phyloP scores from a whole-genome alignment of 2,888 invertebrate genomes.

The Ichneumoninae sp. region DNA sequence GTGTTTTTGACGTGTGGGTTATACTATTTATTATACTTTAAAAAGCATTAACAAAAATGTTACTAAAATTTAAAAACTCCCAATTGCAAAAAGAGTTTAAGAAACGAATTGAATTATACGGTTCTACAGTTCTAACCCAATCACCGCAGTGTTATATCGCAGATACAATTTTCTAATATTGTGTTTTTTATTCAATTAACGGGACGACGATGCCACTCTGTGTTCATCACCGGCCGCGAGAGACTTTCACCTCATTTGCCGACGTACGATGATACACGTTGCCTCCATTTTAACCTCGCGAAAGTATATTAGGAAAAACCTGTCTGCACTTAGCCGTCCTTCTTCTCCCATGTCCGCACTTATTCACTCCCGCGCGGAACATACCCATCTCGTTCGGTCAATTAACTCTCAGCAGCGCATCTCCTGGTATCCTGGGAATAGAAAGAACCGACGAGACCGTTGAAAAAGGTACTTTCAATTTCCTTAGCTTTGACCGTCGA shows the following conservation, averaged over 20 bases:
- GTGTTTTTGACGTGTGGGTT: too few species aligned
- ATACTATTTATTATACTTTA: too few species aligned
- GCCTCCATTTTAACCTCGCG: background rate
- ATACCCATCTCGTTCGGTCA: background rate
- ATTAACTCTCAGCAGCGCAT: background rate
- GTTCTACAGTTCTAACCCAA: too few species aligned
- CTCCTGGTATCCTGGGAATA: background rate
- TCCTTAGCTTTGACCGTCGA: background rate
- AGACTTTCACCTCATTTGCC: background rate
- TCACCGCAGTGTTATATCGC: too few species aligned
- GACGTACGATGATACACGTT: background rate
- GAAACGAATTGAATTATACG: too few species aligned
- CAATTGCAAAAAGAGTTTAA: too few species aligned
- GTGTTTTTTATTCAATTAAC: conserved; percentile 13
- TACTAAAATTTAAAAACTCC: too few species aligned
- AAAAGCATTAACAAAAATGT: too few species aligned
- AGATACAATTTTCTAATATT: too few species aligned
- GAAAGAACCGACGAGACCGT: background rate
- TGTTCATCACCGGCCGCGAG: background rate
- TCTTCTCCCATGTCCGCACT: background rate
- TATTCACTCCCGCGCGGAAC: background rate
- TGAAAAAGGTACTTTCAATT: background rate
- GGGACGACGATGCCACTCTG: background rate
- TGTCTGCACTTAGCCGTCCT: background rate
- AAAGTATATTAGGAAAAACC: background rate